Evolutionary conservation across 2,113 vertebrate species (phyloP).

Genomic region (Lepidothrix coronata): DNA sequence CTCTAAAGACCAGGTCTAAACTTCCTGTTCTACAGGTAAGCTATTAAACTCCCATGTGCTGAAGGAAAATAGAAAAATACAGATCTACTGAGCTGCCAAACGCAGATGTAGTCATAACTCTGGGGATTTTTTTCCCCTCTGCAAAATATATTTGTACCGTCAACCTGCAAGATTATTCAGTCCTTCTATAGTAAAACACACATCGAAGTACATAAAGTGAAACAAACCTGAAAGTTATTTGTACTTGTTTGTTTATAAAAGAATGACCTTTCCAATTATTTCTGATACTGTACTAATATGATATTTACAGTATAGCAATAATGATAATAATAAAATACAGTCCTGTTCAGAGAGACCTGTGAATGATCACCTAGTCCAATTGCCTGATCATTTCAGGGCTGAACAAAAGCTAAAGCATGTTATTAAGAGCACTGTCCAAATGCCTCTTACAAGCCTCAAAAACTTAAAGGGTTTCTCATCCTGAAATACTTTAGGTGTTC

Average conservation of each 20-base stretch:
- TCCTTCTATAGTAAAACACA: neutral
- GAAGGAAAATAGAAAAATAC: constrained; percentile 17
- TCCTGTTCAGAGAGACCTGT: neutral
- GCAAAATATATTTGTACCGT: neutral
- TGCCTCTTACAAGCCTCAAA: neutral
- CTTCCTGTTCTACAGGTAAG: constrained; percentile 80
- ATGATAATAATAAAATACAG: neutral
- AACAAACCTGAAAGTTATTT: neutral
- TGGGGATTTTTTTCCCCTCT: neutral
- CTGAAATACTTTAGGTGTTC: neutral
- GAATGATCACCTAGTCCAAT: neutral
- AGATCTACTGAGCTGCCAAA: neutral
- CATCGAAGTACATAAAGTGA: neutral
- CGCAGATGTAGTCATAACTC: neutral
- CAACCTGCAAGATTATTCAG: neutral
- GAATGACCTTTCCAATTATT: neutral
- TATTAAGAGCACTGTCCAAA: neutral
- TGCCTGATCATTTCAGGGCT: neutral
- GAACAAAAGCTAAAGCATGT: neutral
- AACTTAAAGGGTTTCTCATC: neutral
- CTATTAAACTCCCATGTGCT: constrained; percentile 69
- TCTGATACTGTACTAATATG: neutral
- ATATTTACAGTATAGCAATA: neutral
- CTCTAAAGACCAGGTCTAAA: constrained; percentile 74
- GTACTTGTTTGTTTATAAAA: neutral